Evolutionary conservation across 2,888 invertebrate genomes (phyloP).

Genomic region (Xanthia togata): DNA sequence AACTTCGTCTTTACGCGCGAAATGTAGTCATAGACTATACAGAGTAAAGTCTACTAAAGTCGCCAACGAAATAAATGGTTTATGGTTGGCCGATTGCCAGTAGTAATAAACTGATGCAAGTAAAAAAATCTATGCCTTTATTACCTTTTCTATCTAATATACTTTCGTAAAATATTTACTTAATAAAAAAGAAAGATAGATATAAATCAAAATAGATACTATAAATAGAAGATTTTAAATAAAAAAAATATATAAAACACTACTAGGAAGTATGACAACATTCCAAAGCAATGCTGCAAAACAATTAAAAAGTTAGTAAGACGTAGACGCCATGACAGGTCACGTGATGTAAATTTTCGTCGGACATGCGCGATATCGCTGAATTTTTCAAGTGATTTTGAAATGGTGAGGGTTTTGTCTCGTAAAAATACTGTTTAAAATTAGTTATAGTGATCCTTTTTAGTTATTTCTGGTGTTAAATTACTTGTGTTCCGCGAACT

Average conservation of each 20-base stretch:
- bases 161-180: neutral
- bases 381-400: conserved; percentile 86
- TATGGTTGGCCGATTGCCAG: conserved; percentile 6
- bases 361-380: conserved; percentile 87
- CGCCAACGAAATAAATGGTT: neutral
- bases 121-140: neutral
- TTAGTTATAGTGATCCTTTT: conserved; percentile 68
- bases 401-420: conserved; percentile 82
- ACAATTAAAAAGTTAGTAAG: conserved; percentile 68
- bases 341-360: conserved; percentile 90
- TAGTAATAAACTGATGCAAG: neutral
- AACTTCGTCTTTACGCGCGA: conserved; percentile 1
- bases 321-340: conserved; percentile 90
- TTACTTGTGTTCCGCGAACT: conserved; percentile 71
- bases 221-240: neutral
- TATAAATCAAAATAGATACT: too few species aligned
- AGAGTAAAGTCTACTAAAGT: neutral
- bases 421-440: conserved; percentile 74
- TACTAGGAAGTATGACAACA: conserved; percentile 39
- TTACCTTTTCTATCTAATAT: too few species aligned
- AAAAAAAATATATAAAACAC: neutral
- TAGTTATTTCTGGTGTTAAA: conserved; percentile 67
- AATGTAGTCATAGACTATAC: neutral
- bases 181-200: too few species aligned
- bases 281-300: conserved; percentile 56